A percentile compares a stretch with the other conserved stretches of the same genome.
Conservation (phyloP, 1,140 invertebrate genomes). For the Drosophila bocki region DNA sequence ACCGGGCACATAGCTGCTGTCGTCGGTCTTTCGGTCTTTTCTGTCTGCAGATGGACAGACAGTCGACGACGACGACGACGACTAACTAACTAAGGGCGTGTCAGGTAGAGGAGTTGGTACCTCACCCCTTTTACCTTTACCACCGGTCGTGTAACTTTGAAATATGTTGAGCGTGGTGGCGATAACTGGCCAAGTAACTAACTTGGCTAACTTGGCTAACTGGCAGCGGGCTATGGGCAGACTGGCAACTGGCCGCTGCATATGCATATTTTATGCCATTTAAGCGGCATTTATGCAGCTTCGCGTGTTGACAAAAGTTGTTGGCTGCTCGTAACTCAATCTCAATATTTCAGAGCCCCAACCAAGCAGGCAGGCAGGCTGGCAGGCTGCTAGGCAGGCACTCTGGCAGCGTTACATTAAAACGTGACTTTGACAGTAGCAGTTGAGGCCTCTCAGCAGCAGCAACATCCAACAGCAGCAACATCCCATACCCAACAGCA, state of each 20-base stretch:
- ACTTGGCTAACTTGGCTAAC: conserved; percentile 47
- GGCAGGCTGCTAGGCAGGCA: conserved; percentile 42
- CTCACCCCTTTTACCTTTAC: conserved; percentile 11
- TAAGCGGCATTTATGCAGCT: conserved; percentile 81
- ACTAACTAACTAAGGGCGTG: conserved; percentile 82
- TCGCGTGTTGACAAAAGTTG: conserved; percentile 82
- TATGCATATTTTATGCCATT: conserved; percentile 83
- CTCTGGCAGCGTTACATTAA: conserved; percentile 68
- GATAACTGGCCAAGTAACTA: conserved; percentile 78
- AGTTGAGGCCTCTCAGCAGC: conserved; percentile 64
- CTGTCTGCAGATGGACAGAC: conserved; percentile 38
- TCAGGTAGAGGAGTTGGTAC: conserved; percentile 54
- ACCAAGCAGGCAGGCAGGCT: conserved; percentile 23
- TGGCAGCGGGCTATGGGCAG: conserved; percentile 18
- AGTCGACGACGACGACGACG: conserved; percentile 42
- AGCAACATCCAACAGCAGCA: conserved; percentile 45
- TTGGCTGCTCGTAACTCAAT: conserved; percentile 82
- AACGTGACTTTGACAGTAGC: conserved; percentile 83
- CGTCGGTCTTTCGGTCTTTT: conserved; percentile 15
- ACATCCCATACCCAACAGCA: conserved; percentile 51
- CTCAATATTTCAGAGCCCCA: conserved; percentile 73
- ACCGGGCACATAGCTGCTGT: conserved; percentile 69
- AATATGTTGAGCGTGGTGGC: conserved; percentile 77
- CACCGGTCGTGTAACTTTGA: conserved; percentile 76
- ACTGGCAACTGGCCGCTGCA: conserved; percentile 54